Conservation (phyloP, 1,140 invertebrate genomes). For the Brevipalpus yothersi region DNA sequence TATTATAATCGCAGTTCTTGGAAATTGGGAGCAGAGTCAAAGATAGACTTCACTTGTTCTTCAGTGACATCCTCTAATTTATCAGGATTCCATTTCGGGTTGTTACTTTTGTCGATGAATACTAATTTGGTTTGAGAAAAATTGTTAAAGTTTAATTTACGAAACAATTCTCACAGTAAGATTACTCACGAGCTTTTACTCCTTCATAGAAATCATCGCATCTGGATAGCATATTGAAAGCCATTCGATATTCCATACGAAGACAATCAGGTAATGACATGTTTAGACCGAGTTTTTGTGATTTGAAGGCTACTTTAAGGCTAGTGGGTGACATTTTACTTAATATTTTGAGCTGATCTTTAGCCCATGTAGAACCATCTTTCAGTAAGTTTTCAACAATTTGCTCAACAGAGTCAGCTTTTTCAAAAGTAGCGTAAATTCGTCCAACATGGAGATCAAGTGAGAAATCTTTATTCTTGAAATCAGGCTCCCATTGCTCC, state of each 20-base stretch:
- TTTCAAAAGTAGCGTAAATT: slow-evolving; percentile 53
- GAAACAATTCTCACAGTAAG: too few relatives aligned
- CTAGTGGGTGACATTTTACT: slow-evolving; percentile 74
- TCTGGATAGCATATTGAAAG: slow-evolving; percentile 32
- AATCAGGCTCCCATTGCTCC: slow-evolving; percentile 15
- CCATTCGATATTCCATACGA: slow-evolving; percentile 68
- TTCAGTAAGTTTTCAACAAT: slow-evolving; percentile 46
- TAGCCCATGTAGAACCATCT: slow-evolving; percentile 51
- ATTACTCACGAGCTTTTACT: slow-evolving; percentile 39
- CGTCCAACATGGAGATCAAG: slow-evolving; percentile 41
- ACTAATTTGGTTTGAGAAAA: too few relatives aligned
- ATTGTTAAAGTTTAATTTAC: too few relatives aligned
- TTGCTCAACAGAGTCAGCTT: slow-evolving; percentile 40
- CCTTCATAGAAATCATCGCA: slow-evolving; percentile 77
- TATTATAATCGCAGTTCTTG: slow-evolving; percentile 22
- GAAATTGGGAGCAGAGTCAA: slow-evolving; percentile 27
- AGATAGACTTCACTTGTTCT: slow-evolving; percentile 45
- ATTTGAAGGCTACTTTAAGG: slow-evolving; percentile 58
- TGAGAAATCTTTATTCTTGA: slow-evolving; percentile 32
- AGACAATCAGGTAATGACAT: slow-evolving; percentile 57
- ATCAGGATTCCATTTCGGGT: slow-evolving; percentile 63
- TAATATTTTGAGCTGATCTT: slow-evolving; percentile 39
- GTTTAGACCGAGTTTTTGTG: slow-evolving; percentile 43
- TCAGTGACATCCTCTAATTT: slow-evolving; percentile 43
- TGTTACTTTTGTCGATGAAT: slow-evolving; percentile 78